Percentiles rank a stretch among this genome's conserved stretches.
phyloP scores from a whole-genome alignment of 2,797 vertebrate species.

The Sebastes wilsoni region DNA sequence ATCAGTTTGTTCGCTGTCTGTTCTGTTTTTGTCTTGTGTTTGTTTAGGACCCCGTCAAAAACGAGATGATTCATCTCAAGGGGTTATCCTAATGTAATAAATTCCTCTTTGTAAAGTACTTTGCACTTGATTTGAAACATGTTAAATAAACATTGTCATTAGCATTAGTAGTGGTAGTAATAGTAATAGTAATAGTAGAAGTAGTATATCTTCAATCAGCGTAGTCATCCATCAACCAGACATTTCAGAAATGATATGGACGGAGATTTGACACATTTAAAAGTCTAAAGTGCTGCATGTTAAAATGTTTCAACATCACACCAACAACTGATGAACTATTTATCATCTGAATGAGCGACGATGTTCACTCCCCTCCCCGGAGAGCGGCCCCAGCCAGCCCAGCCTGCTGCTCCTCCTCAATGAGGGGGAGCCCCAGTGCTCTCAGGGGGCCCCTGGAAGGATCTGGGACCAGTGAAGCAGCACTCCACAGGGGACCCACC shows the following conservation, averaged over 20 bases:
- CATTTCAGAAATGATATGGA: background rate
- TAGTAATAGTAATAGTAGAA: no score
- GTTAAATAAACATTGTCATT: background rate
- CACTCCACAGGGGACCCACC: constrained; percentile 33
- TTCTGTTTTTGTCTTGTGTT: no score
- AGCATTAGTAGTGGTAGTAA: no score
- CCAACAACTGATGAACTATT: constrained; percentile 33
- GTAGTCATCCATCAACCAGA: background rate
- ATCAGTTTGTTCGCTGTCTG: no score
- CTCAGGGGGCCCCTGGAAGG: constrained; percentile 61
- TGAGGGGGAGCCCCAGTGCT: constrained; percentile 46
- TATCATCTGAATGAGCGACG: constrained; percentile 46
- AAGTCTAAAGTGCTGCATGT: background rate
- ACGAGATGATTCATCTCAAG: no score
- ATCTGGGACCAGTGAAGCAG: constrained; percentile 77
- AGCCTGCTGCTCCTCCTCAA: constrained; percentile 79
- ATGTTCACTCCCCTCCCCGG: constrained; percentile 3
- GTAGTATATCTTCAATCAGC: background rate
- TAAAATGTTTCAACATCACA: constrained; percentile 4
- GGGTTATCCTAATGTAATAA: no score
- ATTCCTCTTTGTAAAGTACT: fast-evolving
- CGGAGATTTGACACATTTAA: background rate
- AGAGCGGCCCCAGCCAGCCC: constrained; percentile 25
- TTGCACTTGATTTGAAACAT: background rate
- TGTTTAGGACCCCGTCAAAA: fast-evolving